A percentile compares a stretch with the other conserved stretches of the same genome.
phyloP scores from a whole-genome alignment of 2,113 vertebrate genomes.

The Periophthalmus modestus region DNA sequence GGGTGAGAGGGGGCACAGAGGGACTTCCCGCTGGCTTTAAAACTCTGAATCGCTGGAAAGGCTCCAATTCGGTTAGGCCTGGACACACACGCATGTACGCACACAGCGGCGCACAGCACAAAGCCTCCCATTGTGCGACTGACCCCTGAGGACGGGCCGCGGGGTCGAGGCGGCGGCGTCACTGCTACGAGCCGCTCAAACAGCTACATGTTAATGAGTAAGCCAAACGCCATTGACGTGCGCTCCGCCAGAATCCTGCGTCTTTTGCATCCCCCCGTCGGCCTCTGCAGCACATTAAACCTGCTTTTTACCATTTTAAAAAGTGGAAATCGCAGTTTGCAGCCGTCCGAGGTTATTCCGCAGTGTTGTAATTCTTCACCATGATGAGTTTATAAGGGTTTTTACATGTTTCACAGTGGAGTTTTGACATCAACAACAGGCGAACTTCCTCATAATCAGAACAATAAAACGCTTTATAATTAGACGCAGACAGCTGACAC shows the following conservation, averaged over 20 bases:
- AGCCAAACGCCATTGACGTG: slow-evolving; percentile 3
- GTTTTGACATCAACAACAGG: no score
- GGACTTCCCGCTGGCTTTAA: slow-evolving; percentile 65
- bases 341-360: no score
- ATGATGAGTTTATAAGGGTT: no score
- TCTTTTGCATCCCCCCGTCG: not conserved
- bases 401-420: no score
- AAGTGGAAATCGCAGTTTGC: no score
- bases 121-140: slow-evolving; percentile 65
- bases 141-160: slow-evolving; percentile 56
- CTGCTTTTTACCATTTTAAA: no score
- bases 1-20: not conserved
- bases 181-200: slow-evolving; percentile 54
- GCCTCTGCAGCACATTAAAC: no score
- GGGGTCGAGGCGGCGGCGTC: slow-evolving; percentile 62
- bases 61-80: slow-evolving; percentile 57
- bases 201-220: slow-evolving; percentile 61
- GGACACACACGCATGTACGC: slow-evolving; percentile 25
- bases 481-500: no score
- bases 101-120: slow-evolving; percentile 37
- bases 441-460: no score
- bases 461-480: no score
- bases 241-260: not conserved
- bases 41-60: slow-evolving; percentile 59
- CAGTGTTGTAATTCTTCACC: no score